Evolutionary conservation across 1,140 invertebrate genomes (phyloP), one percentile per base, ranked within the genome.

Genomic region (Sipha flava): DNA sequence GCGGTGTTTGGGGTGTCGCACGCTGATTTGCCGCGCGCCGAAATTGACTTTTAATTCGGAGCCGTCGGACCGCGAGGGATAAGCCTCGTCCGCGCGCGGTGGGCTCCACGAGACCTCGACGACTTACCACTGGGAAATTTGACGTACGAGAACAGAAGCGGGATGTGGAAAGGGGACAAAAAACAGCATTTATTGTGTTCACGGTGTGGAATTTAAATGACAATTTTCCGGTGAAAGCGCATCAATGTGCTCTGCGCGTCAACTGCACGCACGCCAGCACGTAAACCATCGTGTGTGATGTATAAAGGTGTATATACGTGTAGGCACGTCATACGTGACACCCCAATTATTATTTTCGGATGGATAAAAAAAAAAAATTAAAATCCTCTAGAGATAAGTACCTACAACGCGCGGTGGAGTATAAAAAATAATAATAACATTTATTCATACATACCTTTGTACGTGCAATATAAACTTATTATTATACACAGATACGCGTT

Each of bases 21-120:
- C 43, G 0, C 40, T 18, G 21, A 3, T 49, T n/a, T 18, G 18
- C 47, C 47, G 18, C 47, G 5, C 12, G 9, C 6, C 9, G 6
- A 70, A 70, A 70, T 70, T 70, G 66, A 70, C 66, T 70, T 70
- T 70, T 70, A 47, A 70, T 70, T 70, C 26, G 37, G 47, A 70
- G 6, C 43, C 66, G 66, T 47, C 66, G 23, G 66, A 70, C 66
- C 66, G 66, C 47, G 66, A 66, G 62, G 62, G 62, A 70, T 70
- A 70, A 70, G 40, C 66, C 43, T 26, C 66, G 29, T 18, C 31
- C 23, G 31, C 31, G 31, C 14, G 31, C 21, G 37, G 37, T 9
- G 21, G 64, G 21, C 21, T 43, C 34, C 18, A 37, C 7, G 23
- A 64, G 59, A 37, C 31, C 59, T 64, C 29, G 10, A 5, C 3